Evolutionary conservation across 2,113 vertebrate species (phyloP).

Genomic region (Xyrauchen texanus): DNA sequence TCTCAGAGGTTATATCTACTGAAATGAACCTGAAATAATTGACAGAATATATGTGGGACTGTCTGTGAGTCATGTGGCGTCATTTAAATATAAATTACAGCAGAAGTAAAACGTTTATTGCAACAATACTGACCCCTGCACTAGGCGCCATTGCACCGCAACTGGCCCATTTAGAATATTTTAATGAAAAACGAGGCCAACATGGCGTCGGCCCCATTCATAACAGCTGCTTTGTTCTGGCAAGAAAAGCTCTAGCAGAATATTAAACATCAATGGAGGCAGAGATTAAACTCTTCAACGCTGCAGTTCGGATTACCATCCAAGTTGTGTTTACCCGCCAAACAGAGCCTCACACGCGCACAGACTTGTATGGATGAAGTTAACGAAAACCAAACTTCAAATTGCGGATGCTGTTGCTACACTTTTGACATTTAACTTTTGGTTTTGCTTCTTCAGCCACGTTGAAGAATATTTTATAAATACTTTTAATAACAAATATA

Average conservation of each 20-base stretch:
- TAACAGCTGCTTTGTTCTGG: slow-evolving; percentile 59
- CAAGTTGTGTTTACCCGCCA: slow-evolving; percentile 24
- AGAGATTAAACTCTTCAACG: slow-evolving; percentile 58
- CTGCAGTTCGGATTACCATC: slow-evolving; percentile 50
- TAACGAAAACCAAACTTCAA: too few species aligned
- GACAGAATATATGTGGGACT: not conserved
- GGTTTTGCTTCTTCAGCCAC: too few species aligned
- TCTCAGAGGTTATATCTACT: not conserved
- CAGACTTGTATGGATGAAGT: not conserved
- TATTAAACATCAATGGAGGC: slow-evolving; percentile 39
- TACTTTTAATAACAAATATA: too few species aligned
- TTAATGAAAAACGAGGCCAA: slow-evolving; percentile 66
- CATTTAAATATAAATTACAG: not conserved
- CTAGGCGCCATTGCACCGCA: slow-evolving; percentile 44
- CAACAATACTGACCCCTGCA: not conserved
- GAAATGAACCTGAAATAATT: not conserved
- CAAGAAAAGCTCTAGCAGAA: slow-evolving; percentile 33
- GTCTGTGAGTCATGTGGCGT: not conserved
- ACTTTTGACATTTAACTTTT: too few species aligned
- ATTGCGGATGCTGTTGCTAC: too few species aligned
- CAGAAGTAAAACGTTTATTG: not conserved
- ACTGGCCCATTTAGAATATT: slow-evolving; percentile 6
- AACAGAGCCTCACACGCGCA: not conserved
- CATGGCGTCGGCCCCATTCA: slow-evolving; percentile 57
- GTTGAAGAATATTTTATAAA: too few species aligned